These are phyloP conservation scores for Belgica antarctica DNA, from an alignment of 2,888 invertebrate species.

Conservation along the genomic window DNA sequence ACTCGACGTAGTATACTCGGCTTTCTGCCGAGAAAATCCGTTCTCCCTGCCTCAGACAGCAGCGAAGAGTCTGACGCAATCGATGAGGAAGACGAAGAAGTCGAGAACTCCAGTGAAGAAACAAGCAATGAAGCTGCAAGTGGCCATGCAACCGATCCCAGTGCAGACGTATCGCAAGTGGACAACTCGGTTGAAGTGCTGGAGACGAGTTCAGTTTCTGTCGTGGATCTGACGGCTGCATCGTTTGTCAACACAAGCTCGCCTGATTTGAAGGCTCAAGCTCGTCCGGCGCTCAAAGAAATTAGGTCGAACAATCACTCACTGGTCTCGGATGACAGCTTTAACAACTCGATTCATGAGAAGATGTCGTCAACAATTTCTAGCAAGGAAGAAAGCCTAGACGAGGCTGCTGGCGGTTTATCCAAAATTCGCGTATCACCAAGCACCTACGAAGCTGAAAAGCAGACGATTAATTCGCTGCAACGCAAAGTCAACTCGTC, in stretches of 20 bases:
- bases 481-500: background rate
- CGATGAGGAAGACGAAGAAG: background rate
- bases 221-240: too few relatives aligned
- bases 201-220: too few relatives aligned
- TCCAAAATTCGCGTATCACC: background rate
- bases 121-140: too few relatives aligned
- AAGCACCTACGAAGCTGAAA: background rate
- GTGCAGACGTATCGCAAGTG: too few relatives aligned
- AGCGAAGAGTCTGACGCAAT: background rate
- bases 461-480: too few relatives aligned
- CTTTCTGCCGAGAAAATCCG: background rate
- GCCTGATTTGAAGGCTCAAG: too few relatives aligned
- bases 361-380: constrained; percentile 15
- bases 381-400: background rate
- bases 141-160: too few relatives aligned
- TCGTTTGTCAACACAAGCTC: too few relatives aligned
- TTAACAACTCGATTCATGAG: background rate
- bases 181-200: too few relatives aligned
- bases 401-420: background rate
- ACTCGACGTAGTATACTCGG: background rate
- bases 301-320: too few relatives aligned
- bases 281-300: background rate
- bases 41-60: background rate
- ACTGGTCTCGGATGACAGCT: background rate
- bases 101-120: too few relatives aligned